Evolutionary conservation across 1,140 invertebrate species (phyloP).

Genomic region (Hesperophylax magnus): DNA sequence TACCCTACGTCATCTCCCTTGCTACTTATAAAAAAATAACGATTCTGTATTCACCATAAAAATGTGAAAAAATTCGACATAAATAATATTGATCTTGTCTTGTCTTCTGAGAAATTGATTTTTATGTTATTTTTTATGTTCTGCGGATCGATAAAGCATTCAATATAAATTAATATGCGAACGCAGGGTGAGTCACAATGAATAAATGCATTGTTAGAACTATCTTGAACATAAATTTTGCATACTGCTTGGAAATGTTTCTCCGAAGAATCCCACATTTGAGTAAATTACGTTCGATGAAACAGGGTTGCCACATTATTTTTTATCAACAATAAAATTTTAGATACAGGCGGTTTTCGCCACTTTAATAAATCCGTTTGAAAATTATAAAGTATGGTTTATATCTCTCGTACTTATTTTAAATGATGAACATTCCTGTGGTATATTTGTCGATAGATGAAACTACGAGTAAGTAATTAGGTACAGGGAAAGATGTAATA

Average conservation of each 20-base stretch:
- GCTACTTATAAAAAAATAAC: background rate
- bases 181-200: background rate
- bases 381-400: too few species aligned
- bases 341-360: too few species aligned
- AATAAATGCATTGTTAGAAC: slow-evolving; percentile 3
- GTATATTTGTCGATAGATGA: too few species aligned
- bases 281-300: slow-evolving; percentile 15
- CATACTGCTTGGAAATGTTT: slow-evolving; percentile 8
- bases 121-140: background rate
- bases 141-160: background rate
- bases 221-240: slow-evolving; percentile 21
- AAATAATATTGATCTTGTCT: slow-evolving; percentile 1
- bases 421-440: too few species aligned
- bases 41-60: background rate
- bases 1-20: too few species aligned
- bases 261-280: background rate
- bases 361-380: too few species aligned
- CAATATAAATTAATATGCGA: background rate
- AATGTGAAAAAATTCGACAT: background rate
- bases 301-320: background rate
- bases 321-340: too few species aligned
- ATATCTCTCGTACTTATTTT: too few species aligned
- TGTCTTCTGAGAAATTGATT: slow-evolving; percentile 3
- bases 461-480: too few species aligned
- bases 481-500: too few species aligned